phyloP scores from a whole-genome alignment of 2,113 vertebrate species.

The Odocoileus hemionus region DNA sequence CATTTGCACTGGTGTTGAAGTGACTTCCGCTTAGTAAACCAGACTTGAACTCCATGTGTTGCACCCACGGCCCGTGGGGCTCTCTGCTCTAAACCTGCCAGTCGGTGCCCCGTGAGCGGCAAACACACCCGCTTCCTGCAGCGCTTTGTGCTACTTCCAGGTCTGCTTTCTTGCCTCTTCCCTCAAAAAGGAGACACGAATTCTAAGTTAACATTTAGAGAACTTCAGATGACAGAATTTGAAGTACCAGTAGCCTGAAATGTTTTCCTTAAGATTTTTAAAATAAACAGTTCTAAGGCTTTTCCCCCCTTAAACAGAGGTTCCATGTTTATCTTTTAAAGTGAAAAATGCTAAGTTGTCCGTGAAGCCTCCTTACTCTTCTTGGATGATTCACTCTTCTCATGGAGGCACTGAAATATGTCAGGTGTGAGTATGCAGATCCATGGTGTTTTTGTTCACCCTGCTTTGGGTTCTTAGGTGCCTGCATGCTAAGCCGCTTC shows the following conservation, averaged over 20 bases:
- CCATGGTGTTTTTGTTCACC: rapidly evolving
- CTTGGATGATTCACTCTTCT: no score
- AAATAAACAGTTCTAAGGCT: neutral
- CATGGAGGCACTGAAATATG: rapidly evolving
- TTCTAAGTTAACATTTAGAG: neutral
- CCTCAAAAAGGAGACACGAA: no score
- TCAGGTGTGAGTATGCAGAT: rapidly evolving
- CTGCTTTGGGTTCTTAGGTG: neutral
- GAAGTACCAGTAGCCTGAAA: neutral
- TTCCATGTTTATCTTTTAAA: neutral
- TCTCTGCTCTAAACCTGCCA: rapidly evolving
- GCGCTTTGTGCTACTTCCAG: rapidly evolving
- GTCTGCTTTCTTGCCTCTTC: rapidly evolving
- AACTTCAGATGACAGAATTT: neutral
- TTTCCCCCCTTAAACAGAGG: neutral
- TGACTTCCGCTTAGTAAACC: rapidly evolving
- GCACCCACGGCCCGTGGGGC: rapidly evolving
- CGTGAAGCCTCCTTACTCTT: rapidly evolving
- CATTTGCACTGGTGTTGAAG: rapidly evolving
- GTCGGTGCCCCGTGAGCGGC: rapidly evolving
- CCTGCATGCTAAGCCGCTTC: neutral
- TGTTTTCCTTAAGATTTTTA: neutral
- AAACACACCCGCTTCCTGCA: rapidly evolving
- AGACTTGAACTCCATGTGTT: rapidly evolving
- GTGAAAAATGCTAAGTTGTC: no score